Conservation (phyloP, 2,888 invertebrate species). For the Agrotis ipsilon region DNA sequence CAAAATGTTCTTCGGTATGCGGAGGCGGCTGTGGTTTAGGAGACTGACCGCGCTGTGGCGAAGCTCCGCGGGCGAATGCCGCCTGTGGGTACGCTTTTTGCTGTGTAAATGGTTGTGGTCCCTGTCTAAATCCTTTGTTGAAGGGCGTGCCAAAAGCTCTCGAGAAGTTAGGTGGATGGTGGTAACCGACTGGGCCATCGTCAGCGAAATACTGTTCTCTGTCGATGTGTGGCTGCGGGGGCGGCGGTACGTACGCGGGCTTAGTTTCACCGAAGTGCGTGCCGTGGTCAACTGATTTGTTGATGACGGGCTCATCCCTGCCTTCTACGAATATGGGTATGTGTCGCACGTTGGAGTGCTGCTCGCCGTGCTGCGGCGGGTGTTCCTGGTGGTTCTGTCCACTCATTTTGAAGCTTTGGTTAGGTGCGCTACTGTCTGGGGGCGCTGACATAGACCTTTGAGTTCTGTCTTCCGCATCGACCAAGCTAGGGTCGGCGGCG, state of each 20-base stretch:
- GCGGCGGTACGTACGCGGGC: conserved; percentile 78
- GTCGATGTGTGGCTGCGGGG: conserved; percentile 80
- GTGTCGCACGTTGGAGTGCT: conserved; percentile 93
- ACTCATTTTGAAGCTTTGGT: conserved; percentile 80
- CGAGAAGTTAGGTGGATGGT: conserved; percentile 87
- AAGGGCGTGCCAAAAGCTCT: conserved; percentile 85
- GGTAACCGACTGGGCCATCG: conserved; percentile 80
- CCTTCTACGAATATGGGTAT: conserved; percentile 98
- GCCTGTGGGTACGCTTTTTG: conserved; percentile 86
- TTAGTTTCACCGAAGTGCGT: conserved; percentile 80
- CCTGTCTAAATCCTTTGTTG: conserved; percentile 82
- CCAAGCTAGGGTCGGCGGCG: conserved; percentile 88
- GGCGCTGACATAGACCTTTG: conserved; percentile 96
- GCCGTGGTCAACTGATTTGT: conserved; percentile 90
- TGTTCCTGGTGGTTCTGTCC: conserved; percentile 78
- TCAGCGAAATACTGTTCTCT: conserved; percentile 87
- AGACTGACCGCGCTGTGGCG: conserved; percentile 84
- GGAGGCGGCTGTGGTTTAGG: conserved; percentile 82
- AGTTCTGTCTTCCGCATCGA: conserved; percentile 91
- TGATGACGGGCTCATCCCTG: conserved; percentile 94
- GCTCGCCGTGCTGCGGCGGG: conserved; percentile 71
- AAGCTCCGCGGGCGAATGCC: conserved; percentile 81
- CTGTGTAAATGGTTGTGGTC: conserved; percentile 89
- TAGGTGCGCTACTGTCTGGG: conserved; percentile 88
- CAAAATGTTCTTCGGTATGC: conserved; percentile 82